phyloP scores from a whole-genome alignment of 2,113 vertebrate species.

The Periophthalmus modestus region DNA sequence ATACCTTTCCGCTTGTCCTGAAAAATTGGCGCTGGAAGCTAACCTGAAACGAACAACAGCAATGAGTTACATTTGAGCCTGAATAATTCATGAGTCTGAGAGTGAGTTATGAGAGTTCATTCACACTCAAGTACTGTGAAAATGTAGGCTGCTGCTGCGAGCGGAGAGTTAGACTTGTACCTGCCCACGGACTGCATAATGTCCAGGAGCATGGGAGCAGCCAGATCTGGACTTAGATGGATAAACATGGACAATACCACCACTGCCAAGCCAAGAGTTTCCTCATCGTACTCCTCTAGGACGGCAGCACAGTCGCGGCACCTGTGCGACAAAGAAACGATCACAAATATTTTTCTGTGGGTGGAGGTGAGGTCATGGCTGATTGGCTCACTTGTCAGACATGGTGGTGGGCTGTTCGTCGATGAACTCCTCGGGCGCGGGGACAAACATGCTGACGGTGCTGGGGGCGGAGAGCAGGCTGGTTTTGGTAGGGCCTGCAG shows the following conservation, averaged over 20 bases:
- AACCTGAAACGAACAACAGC: conserved; percentile 78
- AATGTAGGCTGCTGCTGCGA: conserved; percentile 20
- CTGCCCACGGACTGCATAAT: conserved; percentile 99
- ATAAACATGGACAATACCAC: conserved; percentile 97
- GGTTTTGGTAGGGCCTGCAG: conserved; percentile 90
- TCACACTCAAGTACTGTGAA: conserved; percentile 46
- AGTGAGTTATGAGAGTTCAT: conserved; percentile 62
- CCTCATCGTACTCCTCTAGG: conserved; percentile 97
- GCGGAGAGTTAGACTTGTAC: conserved; percentile 66
- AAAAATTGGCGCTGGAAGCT: conserved; percentile 92
- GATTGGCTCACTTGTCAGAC: conserved; percentile 87
- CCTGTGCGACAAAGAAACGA: conserved; percentile 62
- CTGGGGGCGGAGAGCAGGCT: conserved; percentile 95
- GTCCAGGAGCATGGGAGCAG: conserved; percentile 92
- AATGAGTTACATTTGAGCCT: conserved; percentile 47
- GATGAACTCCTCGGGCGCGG: conserved; percentile 95
- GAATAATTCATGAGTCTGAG: conserved; percentile 64
- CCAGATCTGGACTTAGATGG: conserved; percentile 95
- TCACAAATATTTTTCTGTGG: background rate
- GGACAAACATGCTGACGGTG: conserved; percentile 98
- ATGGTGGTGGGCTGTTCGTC: conserved; percentile 94
- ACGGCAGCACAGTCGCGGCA: conserved; percentile 96
- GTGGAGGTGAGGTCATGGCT: background rate
- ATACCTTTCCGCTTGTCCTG: conserved; percentile 98
- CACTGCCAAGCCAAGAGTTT: conserved; percentile 92